A percentile compares a stretch with the other conserved stretches of the same genome.
These are phyloP conservation scores for Proisotoma minuta DNA, from an alignment of 2,888 invertebrate genomes.

Conservation along the genomic window DNA sequence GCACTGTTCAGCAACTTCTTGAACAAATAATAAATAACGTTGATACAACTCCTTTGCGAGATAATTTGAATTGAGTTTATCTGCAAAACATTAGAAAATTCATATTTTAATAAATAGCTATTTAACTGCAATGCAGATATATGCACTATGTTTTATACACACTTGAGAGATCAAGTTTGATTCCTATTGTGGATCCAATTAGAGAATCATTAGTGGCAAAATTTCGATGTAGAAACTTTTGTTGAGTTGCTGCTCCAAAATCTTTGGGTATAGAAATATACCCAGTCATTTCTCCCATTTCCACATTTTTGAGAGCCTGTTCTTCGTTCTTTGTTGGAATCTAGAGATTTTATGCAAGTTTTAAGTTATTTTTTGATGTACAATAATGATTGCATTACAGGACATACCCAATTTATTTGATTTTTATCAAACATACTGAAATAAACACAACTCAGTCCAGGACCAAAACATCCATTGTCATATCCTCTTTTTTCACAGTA, in stretches of 20 bases:
- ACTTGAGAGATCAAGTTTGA: neutral
- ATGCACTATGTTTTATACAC: no score
- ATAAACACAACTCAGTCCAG: neutral
- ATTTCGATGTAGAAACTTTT: neutral
- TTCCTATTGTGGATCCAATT: neutral
- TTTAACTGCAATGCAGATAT: no score
- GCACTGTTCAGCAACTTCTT: neutral
- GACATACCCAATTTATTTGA: slow-evolving; percentile 2
- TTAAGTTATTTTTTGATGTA: no score
- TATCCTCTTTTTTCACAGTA: neutral
- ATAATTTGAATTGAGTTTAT: neutral
- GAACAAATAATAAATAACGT: neutral
- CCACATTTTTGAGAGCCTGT: neutral
- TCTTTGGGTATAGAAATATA: neutral
- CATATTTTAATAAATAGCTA: no score
- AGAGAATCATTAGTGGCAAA: neutral
- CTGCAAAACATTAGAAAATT: no score
- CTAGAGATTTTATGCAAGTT: no score
- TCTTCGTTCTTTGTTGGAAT: neutral
- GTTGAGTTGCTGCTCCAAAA: neutral
- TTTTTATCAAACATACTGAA: slow-evolving; percentile 1
- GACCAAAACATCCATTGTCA: neutral
- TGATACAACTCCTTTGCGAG: neutral
- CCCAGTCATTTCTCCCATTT: neutral
- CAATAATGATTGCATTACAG: no score